Percentiles rank a stretch among this genome's conserved stretches.
Conservation (phyloP, 2,113 vertebrate species). For the Phylloscopus whistleri region DNA sequence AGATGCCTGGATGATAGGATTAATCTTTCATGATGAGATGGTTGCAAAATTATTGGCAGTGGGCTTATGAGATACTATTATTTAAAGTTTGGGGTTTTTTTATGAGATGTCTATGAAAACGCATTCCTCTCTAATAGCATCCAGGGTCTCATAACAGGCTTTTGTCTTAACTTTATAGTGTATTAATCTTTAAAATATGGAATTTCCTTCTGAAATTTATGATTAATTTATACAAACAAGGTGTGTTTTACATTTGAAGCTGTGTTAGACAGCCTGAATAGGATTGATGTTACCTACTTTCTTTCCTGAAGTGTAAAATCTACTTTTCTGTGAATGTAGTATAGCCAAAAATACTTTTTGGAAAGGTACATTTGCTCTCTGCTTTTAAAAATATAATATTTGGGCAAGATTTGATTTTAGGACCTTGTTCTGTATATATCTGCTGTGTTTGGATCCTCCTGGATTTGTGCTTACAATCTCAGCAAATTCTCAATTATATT, state of each 20-base stretch:
- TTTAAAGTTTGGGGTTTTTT: not conserved
- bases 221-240: not conserved
- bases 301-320: not conserved
- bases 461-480: not conserved
- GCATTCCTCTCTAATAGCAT: not conserved
- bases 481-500: not conserved
- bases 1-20: not conserved
- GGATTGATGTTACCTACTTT: not conserved
- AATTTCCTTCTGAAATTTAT: not conserved
- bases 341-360: constrained; percentile 18
- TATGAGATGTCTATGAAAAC: not conserved
- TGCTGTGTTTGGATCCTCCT: not conserved
- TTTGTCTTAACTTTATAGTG: not conserved
- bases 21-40: not conserved
- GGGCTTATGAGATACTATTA: not conserved
- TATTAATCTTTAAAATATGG: not conserved
- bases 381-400: not conserved
- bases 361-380: not conserved
- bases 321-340: not conserved
- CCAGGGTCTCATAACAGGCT: not conserved
- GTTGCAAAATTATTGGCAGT: not conserved
- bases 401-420: not conserved
- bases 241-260: constrained; percentile 20
- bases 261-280: not conserved
- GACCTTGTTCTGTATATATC: not conserved